Evolutionary conservation across 2,888 invertebrate genomes (phyloP).

Genomic region (Romanomermis culicivorax): DNA sequence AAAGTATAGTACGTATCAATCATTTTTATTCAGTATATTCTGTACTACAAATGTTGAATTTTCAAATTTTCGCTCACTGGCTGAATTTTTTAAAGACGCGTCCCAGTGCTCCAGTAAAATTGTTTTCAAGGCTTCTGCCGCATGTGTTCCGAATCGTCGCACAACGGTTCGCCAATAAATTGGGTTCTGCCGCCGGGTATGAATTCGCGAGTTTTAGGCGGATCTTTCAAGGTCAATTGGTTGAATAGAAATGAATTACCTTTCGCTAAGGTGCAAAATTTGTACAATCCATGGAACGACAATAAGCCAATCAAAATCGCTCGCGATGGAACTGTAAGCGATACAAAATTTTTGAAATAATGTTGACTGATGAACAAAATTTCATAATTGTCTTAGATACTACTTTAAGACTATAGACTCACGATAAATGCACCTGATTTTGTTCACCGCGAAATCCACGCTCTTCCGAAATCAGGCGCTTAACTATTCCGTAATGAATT

Average conservation of each 20-base stretch:
- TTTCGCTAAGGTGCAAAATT: conserved; percentile 68
- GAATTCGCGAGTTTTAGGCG: conserved; percentile 72
- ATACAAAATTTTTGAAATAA: background rate
- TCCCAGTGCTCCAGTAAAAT: too few relatives aligned
- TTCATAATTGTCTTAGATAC: too few relatives aligned
- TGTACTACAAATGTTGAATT: too few relatives aligned
- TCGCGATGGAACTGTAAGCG: conserved; percentile 54
- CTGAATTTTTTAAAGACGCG: too few relatives aligned
- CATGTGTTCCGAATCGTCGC: conserved; percentile 60
- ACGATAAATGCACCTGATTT: too few relatives aligned
- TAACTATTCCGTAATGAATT: too few relatives aligned
- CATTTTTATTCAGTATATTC: too few relatives aligned
- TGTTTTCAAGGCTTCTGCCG: conserved; percentile 71
- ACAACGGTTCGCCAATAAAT: conserved; percentile 65
- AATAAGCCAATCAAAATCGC: conserved; percentile 95
- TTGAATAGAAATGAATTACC: conserved; percentile 74
- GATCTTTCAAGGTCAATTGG: conserved; percentile 91
- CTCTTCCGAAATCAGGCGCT: too few relatives aligned
- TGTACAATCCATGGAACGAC: conserved; percentile 94
- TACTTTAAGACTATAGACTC: too few relatives aligned
- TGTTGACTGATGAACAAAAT: background rate
- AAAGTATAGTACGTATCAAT: too few relatives aligned
- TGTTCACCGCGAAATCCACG: too few relatives aligned
- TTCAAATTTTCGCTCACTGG: too few relatives aligned
- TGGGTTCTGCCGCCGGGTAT: conserved; percentile 86